These are phyloP conservation scores for Malthinus seriepunctatus DNA, from an alignment of 2,888 invertebrate species.

Conservation along the genomic window DNA sequence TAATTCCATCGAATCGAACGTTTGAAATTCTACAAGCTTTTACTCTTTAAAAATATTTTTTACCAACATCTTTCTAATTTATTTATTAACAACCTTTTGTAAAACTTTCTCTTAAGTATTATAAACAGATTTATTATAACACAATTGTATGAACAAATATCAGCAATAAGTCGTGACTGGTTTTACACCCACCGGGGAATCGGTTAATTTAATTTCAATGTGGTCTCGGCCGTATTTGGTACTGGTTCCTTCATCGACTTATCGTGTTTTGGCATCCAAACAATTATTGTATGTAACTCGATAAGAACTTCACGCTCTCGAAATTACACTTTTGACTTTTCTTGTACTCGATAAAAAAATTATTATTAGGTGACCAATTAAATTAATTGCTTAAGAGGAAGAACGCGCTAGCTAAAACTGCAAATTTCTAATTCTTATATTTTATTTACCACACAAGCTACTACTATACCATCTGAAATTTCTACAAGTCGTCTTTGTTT, in stretches of 20 bases:
- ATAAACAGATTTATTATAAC: slow-evolving; percentile 8
- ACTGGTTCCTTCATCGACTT: slow-evolving; percentile 37
- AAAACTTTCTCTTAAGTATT: slow-evolving; percentile 4
- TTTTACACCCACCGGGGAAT: slow-evolving; percentile 37
- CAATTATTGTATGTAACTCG: slow-evolving; percentile 28
- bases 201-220: slow-evolving; percentile 41
- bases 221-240: slow-evolving; percentile 39
- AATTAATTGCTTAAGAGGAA: too few species aligned
- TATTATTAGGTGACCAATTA: too few species aligned
- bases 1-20: not conserved
- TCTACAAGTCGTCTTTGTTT: too few species aligned
- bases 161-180: slow-evolving; percentile 34
- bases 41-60: too few species aligned
- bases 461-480: too few species aligned
- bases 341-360: too few species aligned
- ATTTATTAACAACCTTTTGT: not conserved
- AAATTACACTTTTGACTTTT: not conserved
- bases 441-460: too few species aligned
- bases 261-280: slow-evolving; percentile 38
- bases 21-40: too few species aligned
- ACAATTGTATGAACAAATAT: slow-evolving; percentile 14
- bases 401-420: too few species aligned
- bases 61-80: not conserved
- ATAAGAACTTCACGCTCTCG: slow-evolving; percentile 11
- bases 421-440: too few species aligned